phyloP scores from a whole-genome alignment of 1,140 invertebrate species.

The Metopolophium dirhodum region DNA sequence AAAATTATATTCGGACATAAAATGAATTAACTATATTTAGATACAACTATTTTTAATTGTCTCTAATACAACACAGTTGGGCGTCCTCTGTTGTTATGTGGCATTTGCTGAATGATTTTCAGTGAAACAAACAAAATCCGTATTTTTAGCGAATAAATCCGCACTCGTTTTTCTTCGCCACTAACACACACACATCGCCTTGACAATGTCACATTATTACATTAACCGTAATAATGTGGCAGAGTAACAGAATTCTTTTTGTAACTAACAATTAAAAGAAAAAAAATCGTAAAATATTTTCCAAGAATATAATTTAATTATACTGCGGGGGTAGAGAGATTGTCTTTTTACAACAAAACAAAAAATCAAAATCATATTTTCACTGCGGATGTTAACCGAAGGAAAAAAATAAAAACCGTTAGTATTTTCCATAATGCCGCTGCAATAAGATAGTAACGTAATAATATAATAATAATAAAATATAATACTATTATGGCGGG shows the following conservation, averaged over 20 bases:
- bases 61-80: not conserved
- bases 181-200: not conserved
- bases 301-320: not conserved
- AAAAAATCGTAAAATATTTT: not conserved
- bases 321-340: not conserved
- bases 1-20: not conserved
- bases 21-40: conserved; percentile 32
- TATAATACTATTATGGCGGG: not conserved
- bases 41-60: conserved; percentile 49
- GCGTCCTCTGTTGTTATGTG: conserved; percentile 13
- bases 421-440: not conserved
- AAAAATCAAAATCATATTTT: not conserved
- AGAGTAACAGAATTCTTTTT: not conserved
- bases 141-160: conserved; percentile 38
- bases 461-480: not conserved
- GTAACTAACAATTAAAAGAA: not conserved
- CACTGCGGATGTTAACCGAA: not conserved
- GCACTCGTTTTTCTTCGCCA: not conserved
- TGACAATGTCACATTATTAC: conserved; percentile 26
- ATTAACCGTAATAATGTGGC: conserved; percentile 36
- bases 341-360: not conserved
- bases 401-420: not conserved
- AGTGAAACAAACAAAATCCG: conserved; percentile 9
- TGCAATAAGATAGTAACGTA: no score
- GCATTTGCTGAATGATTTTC: conserved; percentile 21